phyloP scores from a whole-genome alignment of 2,113 vertebrate genomes.

The Tursiops truncatus region DNA sequence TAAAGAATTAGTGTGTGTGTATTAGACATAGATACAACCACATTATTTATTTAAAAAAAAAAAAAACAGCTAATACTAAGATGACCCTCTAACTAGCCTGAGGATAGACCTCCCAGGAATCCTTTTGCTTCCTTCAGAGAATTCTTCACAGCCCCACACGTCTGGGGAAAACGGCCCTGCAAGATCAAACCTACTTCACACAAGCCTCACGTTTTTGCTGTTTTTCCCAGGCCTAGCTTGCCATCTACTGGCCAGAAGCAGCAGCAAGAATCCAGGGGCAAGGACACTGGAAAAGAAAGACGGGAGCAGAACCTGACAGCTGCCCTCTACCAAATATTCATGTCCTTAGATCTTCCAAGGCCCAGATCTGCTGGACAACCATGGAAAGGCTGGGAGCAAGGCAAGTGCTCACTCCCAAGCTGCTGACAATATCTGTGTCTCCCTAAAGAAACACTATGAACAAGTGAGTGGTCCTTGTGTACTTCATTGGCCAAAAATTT shows the following conservation, averaged over 20 bases:
- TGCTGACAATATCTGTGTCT: fast-evolving
- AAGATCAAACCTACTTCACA: neutral
- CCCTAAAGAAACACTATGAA: neutral
- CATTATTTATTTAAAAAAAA: neutral
- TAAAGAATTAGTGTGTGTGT: neutral
- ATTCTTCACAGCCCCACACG: neutral
- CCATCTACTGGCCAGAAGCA: constrained; percentile 70
- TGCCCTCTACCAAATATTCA: neutral
- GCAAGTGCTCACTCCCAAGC: neutral
- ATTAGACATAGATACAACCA: neutral
- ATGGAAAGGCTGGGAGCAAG: neutral
- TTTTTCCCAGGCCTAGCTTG: constrained; percentile 50
- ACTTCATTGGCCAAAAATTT: neutral
- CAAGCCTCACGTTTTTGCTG: fast-evolving
- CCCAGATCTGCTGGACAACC: fast-evolving
- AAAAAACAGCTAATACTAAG: neutral
- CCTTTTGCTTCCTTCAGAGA: neutral
- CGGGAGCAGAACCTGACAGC: neutral
- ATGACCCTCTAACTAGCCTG: neutral
- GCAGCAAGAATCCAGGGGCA: neutral
- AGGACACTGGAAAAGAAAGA: neutral
- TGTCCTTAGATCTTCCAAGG: neutral
- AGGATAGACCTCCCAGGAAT: neutral
- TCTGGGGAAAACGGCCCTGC: neutral
- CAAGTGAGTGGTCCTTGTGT: neutral